Conservation (phyloP, 1,140 invertebrate genomes). For the Anoplophora glabripennis region DNA sequence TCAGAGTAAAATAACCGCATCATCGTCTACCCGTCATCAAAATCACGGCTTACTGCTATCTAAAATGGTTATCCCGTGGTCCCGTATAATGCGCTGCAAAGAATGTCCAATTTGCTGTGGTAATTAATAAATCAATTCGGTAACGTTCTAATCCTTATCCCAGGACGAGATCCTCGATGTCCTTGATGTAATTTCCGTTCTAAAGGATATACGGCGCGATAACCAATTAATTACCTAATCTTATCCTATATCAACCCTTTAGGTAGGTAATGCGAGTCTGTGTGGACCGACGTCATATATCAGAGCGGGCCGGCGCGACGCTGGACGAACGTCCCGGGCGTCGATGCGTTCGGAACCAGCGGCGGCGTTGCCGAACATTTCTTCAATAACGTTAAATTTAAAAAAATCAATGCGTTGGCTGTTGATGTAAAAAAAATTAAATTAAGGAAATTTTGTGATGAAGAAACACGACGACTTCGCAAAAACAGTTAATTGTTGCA, state of each 20-base stretch:
- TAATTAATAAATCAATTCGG: conserved; percentile 22
- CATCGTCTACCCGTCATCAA: too few species aligned
- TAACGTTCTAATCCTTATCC: conserved; percentile 19
- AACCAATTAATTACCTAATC: conserved; percentile 43
- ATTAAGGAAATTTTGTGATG: too few species aligned
- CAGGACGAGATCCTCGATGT: conserved; percentile 17
- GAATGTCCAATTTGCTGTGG: conserved; percentile 8
- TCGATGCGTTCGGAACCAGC: conserved; percentile 11
- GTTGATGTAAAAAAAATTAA: too few species aligned
- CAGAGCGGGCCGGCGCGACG: conserved; percentile 17
- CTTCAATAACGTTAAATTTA: too few species aligned
- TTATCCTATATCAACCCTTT: conserved; percentile 40
- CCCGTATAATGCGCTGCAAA: neutral
- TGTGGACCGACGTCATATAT: conserved; percentile 29
- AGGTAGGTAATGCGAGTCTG: conserved; percentile 28
- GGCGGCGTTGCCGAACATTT: neutral
- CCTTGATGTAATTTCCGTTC: conserved; percentile 25
- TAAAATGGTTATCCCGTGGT: too few species aligned
- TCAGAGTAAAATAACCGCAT: too few species aligned
- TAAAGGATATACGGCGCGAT: conserved; percentile 25
- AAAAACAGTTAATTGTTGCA: too few species aligned
- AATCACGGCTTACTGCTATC: too few species aligned
- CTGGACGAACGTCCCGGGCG: neutral
- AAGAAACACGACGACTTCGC: too few species aligned
- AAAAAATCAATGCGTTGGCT: too few species aligned